phyloP scores from a whole-genome alignment of 2,113 vertebrate genomes.

The Melospiza georgiana region DNA sequence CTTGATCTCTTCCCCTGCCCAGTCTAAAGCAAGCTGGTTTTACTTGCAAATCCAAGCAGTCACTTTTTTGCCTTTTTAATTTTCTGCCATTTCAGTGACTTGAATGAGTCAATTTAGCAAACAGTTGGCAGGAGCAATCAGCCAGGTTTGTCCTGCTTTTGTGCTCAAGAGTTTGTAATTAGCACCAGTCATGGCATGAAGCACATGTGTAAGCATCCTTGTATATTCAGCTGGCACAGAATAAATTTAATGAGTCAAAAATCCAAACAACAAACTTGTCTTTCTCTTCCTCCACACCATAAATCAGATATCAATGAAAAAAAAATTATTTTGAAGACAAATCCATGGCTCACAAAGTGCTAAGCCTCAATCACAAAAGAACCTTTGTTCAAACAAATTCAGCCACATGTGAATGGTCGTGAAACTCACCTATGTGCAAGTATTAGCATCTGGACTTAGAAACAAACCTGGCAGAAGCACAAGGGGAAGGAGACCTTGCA shows the following conservation, averaged over 20 bases:
- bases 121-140: not conserved
- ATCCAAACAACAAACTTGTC: not conserved
- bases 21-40: not conserved
- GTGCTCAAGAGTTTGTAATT: not conserved
- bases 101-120: not conserved
- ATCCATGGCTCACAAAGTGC: not conserved
- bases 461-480: not conserved
- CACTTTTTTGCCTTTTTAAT: not conserved
- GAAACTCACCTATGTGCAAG: not conserved
- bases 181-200: not conserved
- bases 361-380: constrained; percentile 13
- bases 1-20: not conserved
- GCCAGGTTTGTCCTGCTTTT: not conserved
- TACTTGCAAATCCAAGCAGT: not conserved
- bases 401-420: not conserved
- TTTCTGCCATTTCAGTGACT: not conserved
- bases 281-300: not conserved
- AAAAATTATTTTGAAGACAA: not conserved
- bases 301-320: not conserved
- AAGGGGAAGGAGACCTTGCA: not conserved
- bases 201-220: not conserved
- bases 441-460: constrained; percentile 33
- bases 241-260: not conserved
- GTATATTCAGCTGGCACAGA: not conserved
- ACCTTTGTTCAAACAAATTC: not conserved